Evolutionary conservation across 2,113 vertebrate species (phyloP), one percentile per base, ranked within the genome.

Genomic region (Numida meleagris): DNA sequence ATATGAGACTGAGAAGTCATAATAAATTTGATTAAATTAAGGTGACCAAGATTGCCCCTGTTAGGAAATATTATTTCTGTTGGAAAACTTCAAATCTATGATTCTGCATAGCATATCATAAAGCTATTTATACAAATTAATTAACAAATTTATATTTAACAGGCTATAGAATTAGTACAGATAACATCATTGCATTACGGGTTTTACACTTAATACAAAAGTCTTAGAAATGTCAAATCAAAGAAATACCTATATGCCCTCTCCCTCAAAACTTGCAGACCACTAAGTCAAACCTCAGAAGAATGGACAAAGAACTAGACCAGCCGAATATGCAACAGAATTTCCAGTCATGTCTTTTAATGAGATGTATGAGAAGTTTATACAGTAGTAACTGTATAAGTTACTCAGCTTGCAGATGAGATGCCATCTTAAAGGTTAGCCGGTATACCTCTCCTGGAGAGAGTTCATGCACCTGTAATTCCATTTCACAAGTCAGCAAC

Each of bases 81-180:
- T 61, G 33, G 71, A 88, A 87, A 92, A 68, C 19, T 74, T 72
- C 31, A 88, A 90, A 86, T 70, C 29, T 36, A 42, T 75, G 45
- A 87, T 14, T 76, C 48, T 43, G 36, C 18, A 71, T 4, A 73
- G n/a, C 15, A 53, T 24, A 82, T 71, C 38, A 59, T n/a, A 74
- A 43, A 94, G 57, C 15, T 63, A 43, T 63, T 86, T 62, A 92
- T n/a, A 59, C 19, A 96, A 88, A 88, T 90, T 78, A 88, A 88
- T 75, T 34, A 40, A 59, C 10, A 96, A 80, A 93, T 86, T 92
- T 71, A 34, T 81, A 55, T 59, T 83, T 88, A 94, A 67, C 38
- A 53, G 33, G 81, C 16, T 40, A 75, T 0, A 72, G 51, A 68
- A 90, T 74, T 71, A 85, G 42, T 50, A 90, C 29, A 14, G 1